A percentile compares a stretch with the other conserved stretches of the same genome.
phyloP scores from a whole-genome alignment of 2,113 vertebrate species.

The Ceuthmochares aereus region DNA sequence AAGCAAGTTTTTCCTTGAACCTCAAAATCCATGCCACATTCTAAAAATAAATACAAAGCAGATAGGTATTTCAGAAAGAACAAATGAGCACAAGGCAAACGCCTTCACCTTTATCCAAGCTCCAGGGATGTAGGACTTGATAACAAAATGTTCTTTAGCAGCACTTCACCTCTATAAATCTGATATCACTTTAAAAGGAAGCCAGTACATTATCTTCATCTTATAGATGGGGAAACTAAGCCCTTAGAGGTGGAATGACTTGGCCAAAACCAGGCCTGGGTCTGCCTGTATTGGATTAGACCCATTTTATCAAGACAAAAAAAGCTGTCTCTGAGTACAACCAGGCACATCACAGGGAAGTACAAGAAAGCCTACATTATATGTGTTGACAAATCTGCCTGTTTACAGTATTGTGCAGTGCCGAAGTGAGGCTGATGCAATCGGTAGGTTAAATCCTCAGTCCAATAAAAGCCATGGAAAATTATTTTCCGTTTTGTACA shows the following conservation, averaged over 20 bases:
- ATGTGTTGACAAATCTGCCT: background rate
- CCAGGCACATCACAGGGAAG: background rate
- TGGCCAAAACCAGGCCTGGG: background rate
- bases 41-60: conserved; percentile 31
- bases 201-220: background rate
- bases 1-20: background rate
- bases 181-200: background rate
- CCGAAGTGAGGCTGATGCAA: background rate
- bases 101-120: background rate
- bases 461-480: background rate
- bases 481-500: background rate
- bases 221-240: background rate
- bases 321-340: background rate
- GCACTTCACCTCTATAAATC: background rate
- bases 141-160: background rate
- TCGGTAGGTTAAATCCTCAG: background rate
- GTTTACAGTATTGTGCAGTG: background rate
- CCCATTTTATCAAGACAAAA: background rate
- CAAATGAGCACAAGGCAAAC: background rate
- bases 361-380: background rate
- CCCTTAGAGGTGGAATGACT: background rate
- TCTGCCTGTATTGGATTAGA: background rate
- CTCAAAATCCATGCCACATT: background rate
- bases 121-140: background rate
- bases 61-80: background rate